Evolutionary conservation across 2,113 vertebrate species (phyloP).

Genomic region (Glaucomys volans): DNA sequence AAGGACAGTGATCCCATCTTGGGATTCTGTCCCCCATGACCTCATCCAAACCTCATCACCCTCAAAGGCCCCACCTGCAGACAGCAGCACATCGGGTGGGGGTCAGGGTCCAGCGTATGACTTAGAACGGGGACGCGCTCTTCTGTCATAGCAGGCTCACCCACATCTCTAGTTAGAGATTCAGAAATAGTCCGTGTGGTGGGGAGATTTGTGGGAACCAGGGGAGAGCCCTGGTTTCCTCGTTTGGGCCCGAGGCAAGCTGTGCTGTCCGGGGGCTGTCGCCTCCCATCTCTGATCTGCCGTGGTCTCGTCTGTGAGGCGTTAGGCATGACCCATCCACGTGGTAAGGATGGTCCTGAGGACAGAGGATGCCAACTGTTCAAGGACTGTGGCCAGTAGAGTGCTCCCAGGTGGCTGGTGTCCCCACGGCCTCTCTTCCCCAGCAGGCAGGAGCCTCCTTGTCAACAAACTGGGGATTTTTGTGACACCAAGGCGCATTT

Average conservation of each 20-base stretch:
- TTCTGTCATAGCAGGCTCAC: fast-evolving
- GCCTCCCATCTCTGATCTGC: not conserved
- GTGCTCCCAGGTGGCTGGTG: not conserved
- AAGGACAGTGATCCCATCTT: not conserved
- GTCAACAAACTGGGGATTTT: fast-evolving
- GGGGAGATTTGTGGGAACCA: too few species aligned
- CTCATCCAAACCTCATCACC: not conserved
- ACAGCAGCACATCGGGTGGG: not conserved
- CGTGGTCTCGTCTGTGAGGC: not conserved
- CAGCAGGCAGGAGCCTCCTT: fast-evolving
- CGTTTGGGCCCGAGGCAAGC: not conserved
- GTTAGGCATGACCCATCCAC: not conserved
- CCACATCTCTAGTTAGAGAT: not conserved
- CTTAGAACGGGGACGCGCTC: too few species aligned
- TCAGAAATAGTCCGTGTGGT: not conserved
- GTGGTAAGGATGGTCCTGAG: not conserved
- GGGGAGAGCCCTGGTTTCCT: not conserved
- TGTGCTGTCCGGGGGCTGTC: fast-evolving
- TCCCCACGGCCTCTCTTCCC: fast-evolving
- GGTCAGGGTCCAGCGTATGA: not conserved
- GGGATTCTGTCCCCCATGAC: not conserved
- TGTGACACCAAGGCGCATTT: not conserved
- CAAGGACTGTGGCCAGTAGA: too few species aligned
- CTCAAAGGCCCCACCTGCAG: not conserved
- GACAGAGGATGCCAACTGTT: fast-evolving